phyloP scores from a whole-genome alignment of 2,113 vertebrate genomes.

The Numida meleagris region DNA sequence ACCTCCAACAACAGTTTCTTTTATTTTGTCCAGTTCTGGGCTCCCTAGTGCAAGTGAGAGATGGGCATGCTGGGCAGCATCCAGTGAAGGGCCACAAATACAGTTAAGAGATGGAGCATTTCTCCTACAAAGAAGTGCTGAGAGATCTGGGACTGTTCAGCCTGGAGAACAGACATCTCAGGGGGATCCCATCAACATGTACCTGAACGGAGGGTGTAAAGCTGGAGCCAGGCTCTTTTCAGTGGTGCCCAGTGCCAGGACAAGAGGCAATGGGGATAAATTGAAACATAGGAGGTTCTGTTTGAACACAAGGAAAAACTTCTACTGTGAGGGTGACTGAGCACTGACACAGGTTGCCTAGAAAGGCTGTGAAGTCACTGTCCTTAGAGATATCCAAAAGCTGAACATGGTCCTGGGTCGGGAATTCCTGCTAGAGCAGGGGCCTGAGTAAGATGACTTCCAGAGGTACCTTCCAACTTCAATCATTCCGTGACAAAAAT shows the following conservation, averaged over 20 bases:
- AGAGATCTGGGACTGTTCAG: neutral
- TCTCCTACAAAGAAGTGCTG: neutral
- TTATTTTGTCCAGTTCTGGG: neutral
- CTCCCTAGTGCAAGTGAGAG: neutral
- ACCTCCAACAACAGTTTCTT: neutral
- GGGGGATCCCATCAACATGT: neutral
- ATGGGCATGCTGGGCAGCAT: neutral
- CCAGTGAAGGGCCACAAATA: neutral
- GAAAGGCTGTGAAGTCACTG: accelerated
- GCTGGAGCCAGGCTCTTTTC: neutral
- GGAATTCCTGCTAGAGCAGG: neutral
- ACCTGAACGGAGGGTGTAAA: neutral
- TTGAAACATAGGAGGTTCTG: neutral
- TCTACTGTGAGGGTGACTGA: neutral
- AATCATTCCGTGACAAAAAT: neutral
- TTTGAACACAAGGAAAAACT: neutral
- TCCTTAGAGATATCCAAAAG: neutral
- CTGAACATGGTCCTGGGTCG: neutral
- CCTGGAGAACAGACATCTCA: neutral
- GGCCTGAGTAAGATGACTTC: neutral
- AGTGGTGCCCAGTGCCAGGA: neutral
- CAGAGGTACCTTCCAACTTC: neutral
- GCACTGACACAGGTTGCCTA: neutral
- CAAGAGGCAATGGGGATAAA: neutral
- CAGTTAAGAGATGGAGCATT: neutral